Base-by-base conservation (phyloP, 2,113 vertebrate species). In the Nycticebus coucang region DNA sequence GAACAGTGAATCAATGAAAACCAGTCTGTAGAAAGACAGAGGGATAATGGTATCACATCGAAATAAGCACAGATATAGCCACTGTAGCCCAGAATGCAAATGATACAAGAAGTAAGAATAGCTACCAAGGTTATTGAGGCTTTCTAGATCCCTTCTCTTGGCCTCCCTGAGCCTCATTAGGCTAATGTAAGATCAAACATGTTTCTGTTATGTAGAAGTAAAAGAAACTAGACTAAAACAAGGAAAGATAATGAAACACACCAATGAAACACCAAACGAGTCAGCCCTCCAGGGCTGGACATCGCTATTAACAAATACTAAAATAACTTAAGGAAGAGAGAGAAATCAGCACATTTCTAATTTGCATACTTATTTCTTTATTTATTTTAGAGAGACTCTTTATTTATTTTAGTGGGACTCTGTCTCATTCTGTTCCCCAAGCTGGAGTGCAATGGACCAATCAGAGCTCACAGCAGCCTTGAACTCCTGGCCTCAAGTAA, bases 201-300 rank as follows among this genome's bases (percentile, higher is more conserved):
- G 66, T 87, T 93, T 94, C 60, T 60, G 12, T 50, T 93, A 85
- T 14, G 55, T 79, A 66, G 22, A 80, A 85, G 15, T 33, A 92
- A 89, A 94, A 90, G 19, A 90, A 87, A 57, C 12, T 81, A 15
- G 19, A 80, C 64, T 68, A 41, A 69, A 35, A 71, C 18, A 93
- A 59, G 28, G 28, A 82, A 57, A 87, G 74, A 60, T 45, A 75
- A 93, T 78, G 30, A 97, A 86, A 86, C 57, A 93, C 8, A 87
- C 45, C 45, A 9, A 50, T 50, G 45, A 50, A 83, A 79, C 12
- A 66, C 35, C 24, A 71, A 80, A 85, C 22, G 28, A 33, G 75
- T 79, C 15, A 93, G 19, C 13, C 41, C 59, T 93, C 68, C 19
- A 45, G 19, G 35, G 9, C 45, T 79, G 17, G 35, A 68, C 59